Percentiles rank a stretch among this genome's conserved stretches.
Evolutionary conservation across 2,113 vertebrate species (phyloP).

Genomic region (Archilochus colubris): DNA sequence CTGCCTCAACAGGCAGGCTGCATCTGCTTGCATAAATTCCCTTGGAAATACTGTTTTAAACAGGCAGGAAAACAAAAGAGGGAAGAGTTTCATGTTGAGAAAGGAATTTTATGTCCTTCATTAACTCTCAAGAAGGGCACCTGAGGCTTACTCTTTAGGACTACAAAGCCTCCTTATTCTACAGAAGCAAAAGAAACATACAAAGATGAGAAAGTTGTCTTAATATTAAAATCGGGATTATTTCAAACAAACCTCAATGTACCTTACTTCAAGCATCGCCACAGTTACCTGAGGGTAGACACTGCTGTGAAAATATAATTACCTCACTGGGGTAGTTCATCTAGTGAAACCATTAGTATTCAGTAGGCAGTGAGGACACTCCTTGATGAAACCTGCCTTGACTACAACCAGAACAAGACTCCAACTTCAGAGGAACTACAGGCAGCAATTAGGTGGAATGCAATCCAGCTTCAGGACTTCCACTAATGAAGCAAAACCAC

Average conservation of each 20-base stretch:
- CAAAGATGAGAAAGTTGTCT: not conserved
- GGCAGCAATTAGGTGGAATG: not conserved
- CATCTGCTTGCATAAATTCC: not conserved
- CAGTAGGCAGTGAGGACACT: not conserved
- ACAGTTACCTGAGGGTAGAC: not conserved
- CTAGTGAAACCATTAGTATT: not conserved
- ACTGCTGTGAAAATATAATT: not conserved
- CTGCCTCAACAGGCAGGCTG: not conserved
- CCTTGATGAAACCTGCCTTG: not conserved
- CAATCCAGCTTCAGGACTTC: not conserved
- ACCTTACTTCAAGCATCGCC: not conserved
- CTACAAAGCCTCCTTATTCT: not conserved
- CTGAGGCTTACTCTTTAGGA: not conserved
- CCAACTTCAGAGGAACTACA: not conserved
- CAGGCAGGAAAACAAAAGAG: not conserved
- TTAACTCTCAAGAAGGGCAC: not conserved
- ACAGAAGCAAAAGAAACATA: not conserved
- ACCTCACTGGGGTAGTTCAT: not conserved
- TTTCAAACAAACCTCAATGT: not conserved
- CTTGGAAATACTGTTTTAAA: not conserved
- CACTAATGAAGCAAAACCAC: not conserved
- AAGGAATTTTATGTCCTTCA: not conserved
- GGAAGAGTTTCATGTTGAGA: not conserved
- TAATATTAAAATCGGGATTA: not conserved
- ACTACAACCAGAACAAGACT: not conserved